Base-by-base conservation (phyloP, 2,888 invertebrate species). In the Desoria tigrina region DNA sequence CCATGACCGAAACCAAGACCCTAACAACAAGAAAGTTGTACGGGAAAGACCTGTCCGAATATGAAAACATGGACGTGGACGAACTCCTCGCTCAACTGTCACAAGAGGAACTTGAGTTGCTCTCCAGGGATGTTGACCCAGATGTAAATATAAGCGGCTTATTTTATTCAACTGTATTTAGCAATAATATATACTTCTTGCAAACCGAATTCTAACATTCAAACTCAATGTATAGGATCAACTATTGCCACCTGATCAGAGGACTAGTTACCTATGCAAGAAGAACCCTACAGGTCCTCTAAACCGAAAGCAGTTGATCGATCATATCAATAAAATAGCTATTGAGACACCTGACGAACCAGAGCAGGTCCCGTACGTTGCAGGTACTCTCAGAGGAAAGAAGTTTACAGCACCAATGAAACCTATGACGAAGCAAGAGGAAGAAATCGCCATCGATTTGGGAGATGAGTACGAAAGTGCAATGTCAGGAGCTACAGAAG, bases 81-180 rank as follows among this genome's bases (percentile, higher is more conserved):
- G 93, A 94, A 78, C 85, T 99, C 69, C 84, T 99, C 78, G 86
- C 92, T 63, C 94, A 97, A 81, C 86, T 99, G 73, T 90, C 94
- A 66, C 88, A 92, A 58, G 97, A 96, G 80, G 98, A 99, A 84
- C 89, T 99, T 76, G 94, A 93, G 79, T 92, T 97, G 82, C 85
- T 99, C 78, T 95, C 97, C 78, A 94, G 94, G 84, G 97, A 99
- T 86, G 96, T 97, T 77, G 99, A 99, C 84, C 99, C 99, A 74
- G 99, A 99, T 85, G 97, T 97, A 84, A 92, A 92, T 28, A 28
- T 42, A n/a, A n/a, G n/a, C n/a, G n/a, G n/a, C n/a, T n/a, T n/a
- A n/a, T n/a, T n/a, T 16, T 26, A 39, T 32, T n/a, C 16, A 63
- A 14, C n/a, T 1, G 24, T n/a, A 18, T 24, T 68, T 39, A n/a